Conservation (phyloP, 2,797 vertebrate genomes). For the Falco novaeseelandiae region DNA sequence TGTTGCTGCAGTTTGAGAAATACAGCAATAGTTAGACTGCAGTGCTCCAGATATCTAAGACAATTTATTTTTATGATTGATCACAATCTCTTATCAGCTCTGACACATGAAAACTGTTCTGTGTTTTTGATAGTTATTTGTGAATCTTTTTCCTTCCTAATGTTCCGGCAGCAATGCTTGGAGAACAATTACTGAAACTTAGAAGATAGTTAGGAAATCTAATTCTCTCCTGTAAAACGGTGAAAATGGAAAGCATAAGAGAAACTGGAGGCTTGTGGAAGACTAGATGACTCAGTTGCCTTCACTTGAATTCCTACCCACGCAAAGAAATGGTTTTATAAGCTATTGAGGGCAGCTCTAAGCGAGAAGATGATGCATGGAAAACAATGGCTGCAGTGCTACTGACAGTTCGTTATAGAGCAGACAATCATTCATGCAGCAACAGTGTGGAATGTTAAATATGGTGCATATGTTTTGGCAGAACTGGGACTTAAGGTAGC, state of each 20-base stretch:
- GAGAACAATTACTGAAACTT: neutral
- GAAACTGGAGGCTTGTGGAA: neutral
- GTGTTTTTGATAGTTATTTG: conserved; percentile 30
- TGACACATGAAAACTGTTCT: conserved; percentile 29
- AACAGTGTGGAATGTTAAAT: neutral
- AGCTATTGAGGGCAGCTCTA: neutral
- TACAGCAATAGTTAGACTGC: neutral
- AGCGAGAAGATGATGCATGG: neutral
- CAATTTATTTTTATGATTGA: conserved; percentile 45
- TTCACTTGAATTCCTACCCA: neutral
- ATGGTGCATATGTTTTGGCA: neutral
- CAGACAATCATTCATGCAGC: neutral
- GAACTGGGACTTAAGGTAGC: neutral
- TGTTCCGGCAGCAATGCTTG: neutral
- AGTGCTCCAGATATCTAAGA: neutral
- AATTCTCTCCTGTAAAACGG: neutral
- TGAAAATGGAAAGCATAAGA: neutral
- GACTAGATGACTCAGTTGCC: neutral
- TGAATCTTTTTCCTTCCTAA: conserved; percentile 1
- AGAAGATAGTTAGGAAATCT: neutral
- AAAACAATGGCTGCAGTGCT: neutral
- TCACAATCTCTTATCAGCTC: conserved; percentile 16
- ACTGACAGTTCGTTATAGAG: neutral
- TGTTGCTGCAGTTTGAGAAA: conserved; percentile 41
- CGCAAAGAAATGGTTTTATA: neutral